These are phyloP conservation scores for Scalopus aquaticus DNA, from an alignment of 2,113 vertebrate genomes.

Conservation along the genomic window DNA sequence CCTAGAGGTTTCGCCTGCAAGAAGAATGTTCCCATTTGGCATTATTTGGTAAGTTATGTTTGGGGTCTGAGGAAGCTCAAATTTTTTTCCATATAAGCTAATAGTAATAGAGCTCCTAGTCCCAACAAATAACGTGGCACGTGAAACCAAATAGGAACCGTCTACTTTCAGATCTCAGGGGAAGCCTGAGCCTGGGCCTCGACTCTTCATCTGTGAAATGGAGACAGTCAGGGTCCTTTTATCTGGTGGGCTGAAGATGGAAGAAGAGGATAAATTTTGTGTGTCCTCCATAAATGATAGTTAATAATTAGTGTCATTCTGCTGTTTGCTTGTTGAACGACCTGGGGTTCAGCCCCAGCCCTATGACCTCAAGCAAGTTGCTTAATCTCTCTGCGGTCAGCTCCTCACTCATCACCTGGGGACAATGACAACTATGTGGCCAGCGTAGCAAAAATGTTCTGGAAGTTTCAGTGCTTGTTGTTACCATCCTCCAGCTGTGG, in stretches of 20 bases:
- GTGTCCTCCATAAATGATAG: neutral
- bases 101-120: too few relatives aligned
- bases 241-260: neutral
- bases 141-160: neutral
- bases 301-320: neutral
- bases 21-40: neutral
- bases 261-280: neutral
- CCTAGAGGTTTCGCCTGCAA: neutral
- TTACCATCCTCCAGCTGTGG: neutral
- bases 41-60: neutral
- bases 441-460: neutral
- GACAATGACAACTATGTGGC: neutral
- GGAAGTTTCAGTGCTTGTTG: accelerated
- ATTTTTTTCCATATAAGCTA: too few relatives aligned
- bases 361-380: neutral
- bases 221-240: neutral
- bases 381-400: neutral
- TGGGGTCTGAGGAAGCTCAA: neutral
- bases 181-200: neutral
- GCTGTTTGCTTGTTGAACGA: neutral
- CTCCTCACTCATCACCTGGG: neutral
- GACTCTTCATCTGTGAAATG: neutral
- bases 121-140: neutral
- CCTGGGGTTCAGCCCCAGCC: neutral
- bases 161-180: neutral